Percentiles rank a stretch among this genome's conserved stretches.
Evolutionary conservation across 2,797 vertebrate genomes (phyloP).

Genomic region (Eptatretus atami): DNA sequence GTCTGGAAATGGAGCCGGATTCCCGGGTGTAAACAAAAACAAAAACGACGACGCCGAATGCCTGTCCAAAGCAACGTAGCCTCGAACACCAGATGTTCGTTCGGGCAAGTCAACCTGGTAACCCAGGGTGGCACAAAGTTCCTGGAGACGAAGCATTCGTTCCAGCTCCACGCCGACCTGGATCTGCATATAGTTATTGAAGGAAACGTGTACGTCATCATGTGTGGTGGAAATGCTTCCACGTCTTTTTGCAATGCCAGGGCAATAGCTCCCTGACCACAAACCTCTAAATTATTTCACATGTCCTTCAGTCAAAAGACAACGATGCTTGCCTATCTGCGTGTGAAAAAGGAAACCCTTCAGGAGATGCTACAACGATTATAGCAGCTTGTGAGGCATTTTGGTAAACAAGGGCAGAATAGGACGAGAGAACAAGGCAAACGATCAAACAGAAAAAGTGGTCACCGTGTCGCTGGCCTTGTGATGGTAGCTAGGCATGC

Average conservation of each 20-base stretch:
- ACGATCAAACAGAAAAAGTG: not conserved
- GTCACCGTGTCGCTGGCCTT: constrained; percentile 61
- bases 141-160: constrained; percentile 42
- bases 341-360: no score
- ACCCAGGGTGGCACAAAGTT: constrained; percentile 36
- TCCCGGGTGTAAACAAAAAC: not conserved
- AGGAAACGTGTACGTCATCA: no score
- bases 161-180: constrained; percentile 65
- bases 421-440: not conserved
- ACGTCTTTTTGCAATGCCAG: no score
- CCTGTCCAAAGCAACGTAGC: constrained; percentile 13
- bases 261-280: no score
- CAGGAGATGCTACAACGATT: no score
- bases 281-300: no score
- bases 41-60: not conserved
- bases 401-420: not conserved
- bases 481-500: constrained; percentile 66
- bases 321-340: no score
- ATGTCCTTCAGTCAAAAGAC: no score
- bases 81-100: constrained; percentile 61
- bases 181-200: constrained; percentile 17
- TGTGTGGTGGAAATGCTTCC: no score
- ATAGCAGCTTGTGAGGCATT: no score
- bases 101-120: constrained; percentile 54
- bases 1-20: not conserved